Percentiles rank a stretch among this genome's conserved stretches.
Conservation (phyloP, 2,888 invertebrate genomes). For the Drosophila stalkeri region DNA sequence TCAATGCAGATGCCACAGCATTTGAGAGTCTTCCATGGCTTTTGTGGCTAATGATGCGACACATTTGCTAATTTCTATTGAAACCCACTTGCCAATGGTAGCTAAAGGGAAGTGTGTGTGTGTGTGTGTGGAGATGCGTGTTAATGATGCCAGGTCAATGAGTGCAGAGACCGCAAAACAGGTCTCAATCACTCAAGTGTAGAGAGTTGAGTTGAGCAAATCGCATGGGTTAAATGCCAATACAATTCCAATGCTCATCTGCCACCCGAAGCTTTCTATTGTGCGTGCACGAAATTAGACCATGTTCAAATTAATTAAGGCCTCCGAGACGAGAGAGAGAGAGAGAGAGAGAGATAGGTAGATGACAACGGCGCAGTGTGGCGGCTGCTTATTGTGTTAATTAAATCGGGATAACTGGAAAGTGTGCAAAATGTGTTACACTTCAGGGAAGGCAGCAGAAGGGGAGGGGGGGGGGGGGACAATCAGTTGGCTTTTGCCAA, state of each 20-base stretch:
- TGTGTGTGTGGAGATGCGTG: constrained; percentile 4
- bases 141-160: constrained; percentile 60
- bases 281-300: constrained; percentile 70
- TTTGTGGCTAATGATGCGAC: constrained; percentile 82
- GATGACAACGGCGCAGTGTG: not conserved
- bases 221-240: constrained; percentile 33
- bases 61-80: constrained; percentile 83
- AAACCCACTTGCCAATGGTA: constrained; percentile 68
- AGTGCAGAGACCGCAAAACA: constrained; percentile 59
- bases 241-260: constrained; percentile 15
- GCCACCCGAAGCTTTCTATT: constrained; percentile 76
- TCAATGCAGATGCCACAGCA: constrained; percentile 57
- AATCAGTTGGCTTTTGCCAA: constrained; percentile 9
- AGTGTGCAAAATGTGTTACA: constrained; percentile 71
- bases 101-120: not conserved
- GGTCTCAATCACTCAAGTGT: constrained; percentile 65
- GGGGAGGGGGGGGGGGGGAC: too few species aligned
- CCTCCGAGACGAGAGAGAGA: constrained; percentile 18
- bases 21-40: constrained; percentile 72
- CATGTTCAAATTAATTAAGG: constrained; percentile 78
- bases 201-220: constrained; percentile 54
- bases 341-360: constrained; percentile 7
- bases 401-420: constrained; percentile 65
- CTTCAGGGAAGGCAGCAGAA: not conserved
- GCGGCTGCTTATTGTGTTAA: constrained; percentile 49